Evolutionary conservation across 2,797 vertebrate genomes (phyloP).

Genomic region (Meda fulgida): DNA sequence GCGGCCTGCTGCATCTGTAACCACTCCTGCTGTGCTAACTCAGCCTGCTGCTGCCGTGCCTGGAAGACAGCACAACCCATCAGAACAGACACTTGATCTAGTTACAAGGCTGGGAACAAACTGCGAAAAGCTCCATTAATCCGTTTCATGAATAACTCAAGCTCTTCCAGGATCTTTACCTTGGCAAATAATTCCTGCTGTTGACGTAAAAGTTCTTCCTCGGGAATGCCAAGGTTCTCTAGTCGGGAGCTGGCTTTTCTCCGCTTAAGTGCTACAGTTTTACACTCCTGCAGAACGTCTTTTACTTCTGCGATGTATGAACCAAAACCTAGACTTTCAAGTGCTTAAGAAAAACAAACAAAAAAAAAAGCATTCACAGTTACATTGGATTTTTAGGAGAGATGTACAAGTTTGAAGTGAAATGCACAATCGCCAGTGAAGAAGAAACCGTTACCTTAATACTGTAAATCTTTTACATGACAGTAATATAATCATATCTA

Average conservation of each 20-base stretch:
- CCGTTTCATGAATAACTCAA: not conserved
- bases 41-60: conserved; percentile 98
- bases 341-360: conserved; percentile 75
- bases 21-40: conserved; percentile 98
- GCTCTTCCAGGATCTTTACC: conserved; percentile 74
- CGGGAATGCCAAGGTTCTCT: conserved; percentile 97
- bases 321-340: conserved; percentile 97
- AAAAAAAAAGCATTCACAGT: not conserved
- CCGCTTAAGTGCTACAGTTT: conserved; percentile 97
- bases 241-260: conserved; percentile 96
- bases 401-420: not conserved
- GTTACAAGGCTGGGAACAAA: not conserved
- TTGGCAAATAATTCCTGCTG: conserved; percentile 98
- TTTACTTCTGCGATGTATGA: conserved; percentile 99
- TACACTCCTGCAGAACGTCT: conserved; percentile 98
- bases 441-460: not conserved
- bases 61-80: conserved; percentile 62
- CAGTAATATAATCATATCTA: not conserved
- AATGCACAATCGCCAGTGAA: not conserved
- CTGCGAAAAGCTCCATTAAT: not conserved
- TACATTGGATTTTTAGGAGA: not conserved
- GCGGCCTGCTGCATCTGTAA: conserved; percentile 99
- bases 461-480: not conserved
- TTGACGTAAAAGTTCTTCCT: conserved; percentile 96
- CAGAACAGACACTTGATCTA: not conserved